Evolutionary conservation across 2,888 invertebrate genomes (phyloP).

Genomic region (Tricholauxania praeusta): DNA sequence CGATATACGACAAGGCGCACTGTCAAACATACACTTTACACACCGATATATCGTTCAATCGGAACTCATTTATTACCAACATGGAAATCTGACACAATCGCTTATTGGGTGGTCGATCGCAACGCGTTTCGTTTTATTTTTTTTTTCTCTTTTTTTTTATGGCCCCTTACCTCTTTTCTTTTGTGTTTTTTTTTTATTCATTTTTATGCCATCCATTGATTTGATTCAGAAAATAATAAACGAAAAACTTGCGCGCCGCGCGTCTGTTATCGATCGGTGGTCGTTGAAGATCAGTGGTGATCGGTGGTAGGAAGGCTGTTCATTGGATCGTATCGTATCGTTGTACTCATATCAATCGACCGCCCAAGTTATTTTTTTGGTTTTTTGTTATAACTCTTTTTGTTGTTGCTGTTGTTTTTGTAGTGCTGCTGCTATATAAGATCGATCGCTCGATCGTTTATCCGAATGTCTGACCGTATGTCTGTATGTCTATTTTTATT

Average conservation of each 20-base stretch:
- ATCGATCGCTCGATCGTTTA: conserved; percentile 23
- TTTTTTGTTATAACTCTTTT: not conserved
- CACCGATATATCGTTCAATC: conserved; percentile 43
- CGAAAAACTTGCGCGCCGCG: conserved; percentile 14
- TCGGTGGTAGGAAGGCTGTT: conserved; percentile 1
- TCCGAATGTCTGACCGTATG: conserved; percentile 17
- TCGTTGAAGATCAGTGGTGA: conserved; percentile 5
- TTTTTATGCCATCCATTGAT: conserved; percentile 10
- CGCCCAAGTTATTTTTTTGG: conserved; percentile 15
- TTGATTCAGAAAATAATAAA: conserved; percentile 3
- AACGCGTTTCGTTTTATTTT: conserved; percentile 2
- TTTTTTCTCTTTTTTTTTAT: not conserved
- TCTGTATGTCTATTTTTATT: not conserved
- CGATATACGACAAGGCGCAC: not conserved
- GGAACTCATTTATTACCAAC: conserved; percentile 44
- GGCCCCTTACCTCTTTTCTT: conserved; percentile 23
- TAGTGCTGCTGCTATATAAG: conserved; percentile 20
- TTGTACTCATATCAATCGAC: conserved; percentile 9
- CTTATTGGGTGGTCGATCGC: conserved; percentile 44
- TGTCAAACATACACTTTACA: conserved; percentile 15
- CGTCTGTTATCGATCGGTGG: conserved; percentile 3
- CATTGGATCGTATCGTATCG: not conserved
- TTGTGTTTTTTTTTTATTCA: conserved; percentile 11
- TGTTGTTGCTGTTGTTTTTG: not conserved
- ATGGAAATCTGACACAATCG: conserved; percentile 44